Base-by-base conservation (phyloP, 2,888 invertebrate genomes). In the Hypselothyrea guttata region DNA sequence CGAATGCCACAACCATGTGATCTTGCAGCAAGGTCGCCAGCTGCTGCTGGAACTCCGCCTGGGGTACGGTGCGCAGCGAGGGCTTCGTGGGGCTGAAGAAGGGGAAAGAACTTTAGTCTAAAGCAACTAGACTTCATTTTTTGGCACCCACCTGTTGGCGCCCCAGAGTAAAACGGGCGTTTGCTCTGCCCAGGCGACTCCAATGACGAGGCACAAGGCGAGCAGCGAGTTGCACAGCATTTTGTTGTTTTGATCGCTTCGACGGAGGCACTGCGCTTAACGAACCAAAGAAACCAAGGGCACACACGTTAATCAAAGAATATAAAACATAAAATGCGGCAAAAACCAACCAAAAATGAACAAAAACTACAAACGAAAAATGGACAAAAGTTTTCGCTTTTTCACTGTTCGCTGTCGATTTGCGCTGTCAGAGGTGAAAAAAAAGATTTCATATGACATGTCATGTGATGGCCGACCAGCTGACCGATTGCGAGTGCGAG, bases 111-210 rank as follows among this genome's bases (percentile, higher is more conserved):
- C 3, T 8, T 38, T n/a, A 57, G 46, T 37, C 33, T 12, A 16
- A 3, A 41, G n/a, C 51, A 12, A 53, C 48, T 49, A 47, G 54
- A n/a, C n/a, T n/a, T 48, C 11, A 54, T 7, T 16, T 9, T n/a
- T 9, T 2, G 27, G 9, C 9, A 82, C 87, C 62, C 81, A 89
- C 89, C 88, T 88, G 75, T 82, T 70, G 60, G 77, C 77, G 27
- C 92, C 92, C 93, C 93, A 93, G 59, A 93, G 73, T 67, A 92
- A 91, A 41, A 92, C 92, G 66, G 93, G 93, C 33, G 93, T 92
- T 66, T 91, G 89, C 53, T 90, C 91, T 11, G 87, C 87, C 63
- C 78, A 59, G 55, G 85, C 75, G 51, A 84, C 74, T 57, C 87
- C 81, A 65, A 88, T 71, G 63, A 88, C 75, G n/a, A n/a, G n/a